Evolutionary conservation across 2,113 vertebrate species (phyloP), one percentile per base, ranked within the genome.

Genomic region (Prolemur simus): DNA sequence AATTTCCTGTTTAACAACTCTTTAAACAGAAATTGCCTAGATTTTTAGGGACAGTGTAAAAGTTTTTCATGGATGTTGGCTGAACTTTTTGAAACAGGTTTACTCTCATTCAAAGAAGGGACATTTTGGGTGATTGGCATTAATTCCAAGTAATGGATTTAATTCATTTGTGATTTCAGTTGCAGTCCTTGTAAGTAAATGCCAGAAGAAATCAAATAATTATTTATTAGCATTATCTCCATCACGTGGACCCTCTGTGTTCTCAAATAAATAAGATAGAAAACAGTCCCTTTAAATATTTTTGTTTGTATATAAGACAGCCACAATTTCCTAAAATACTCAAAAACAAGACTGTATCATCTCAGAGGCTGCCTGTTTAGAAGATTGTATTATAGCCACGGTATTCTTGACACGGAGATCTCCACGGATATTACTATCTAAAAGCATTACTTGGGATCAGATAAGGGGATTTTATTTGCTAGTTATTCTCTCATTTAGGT

Each of bases 381-480:
- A 0, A 0, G 25, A 78, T 69, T 37, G 5, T 27, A 13, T 32
- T 56, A 29, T 34, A 13, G 25, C 42, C 47, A 37, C 27, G 42
- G 60, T 4, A 5, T 0, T 0, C 25, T 20, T 34, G 56, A 87
- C 29, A 63, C 94, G 2, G 32, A 52, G 56, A 0, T n/a, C 21
- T 39, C 42, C 49, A 0, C 7, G 17, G 89, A 13, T 63, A 8
- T 21, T 54, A 10, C 21, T 20, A 49, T 83, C 54, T 18, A 3
- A 47, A 32, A 34, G 37, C 76, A 1, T 1, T 8, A 1, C 6
- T 39, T 49, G 7, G 47, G 47, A 2, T 3, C 3, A 20, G 52
- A 39, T 4, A 0, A 15, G 25, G 52, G 39, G 42, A 15, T 87
- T 89, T 92, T 32, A 68, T 86, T 94, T 83, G 87, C 14, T 82